phyloP scores from a whole-genome alignment of 2,113 vertebrate species.

The Actinemys pallida region DNA sequence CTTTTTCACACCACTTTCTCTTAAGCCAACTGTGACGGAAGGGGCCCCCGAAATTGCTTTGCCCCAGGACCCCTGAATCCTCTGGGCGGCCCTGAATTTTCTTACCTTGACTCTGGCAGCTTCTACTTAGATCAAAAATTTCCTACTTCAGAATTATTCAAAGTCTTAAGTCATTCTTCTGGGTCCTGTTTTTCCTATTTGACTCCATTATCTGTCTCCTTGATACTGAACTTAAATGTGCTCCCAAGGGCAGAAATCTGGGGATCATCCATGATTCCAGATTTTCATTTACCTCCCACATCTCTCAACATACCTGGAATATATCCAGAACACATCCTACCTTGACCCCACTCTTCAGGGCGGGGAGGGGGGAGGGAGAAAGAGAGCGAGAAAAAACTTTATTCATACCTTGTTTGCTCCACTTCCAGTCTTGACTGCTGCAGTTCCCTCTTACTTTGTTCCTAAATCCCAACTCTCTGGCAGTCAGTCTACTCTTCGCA shows the following conservation, averaged over 20 bases:
- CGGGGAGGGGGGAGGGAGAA: too few relatives aligned
- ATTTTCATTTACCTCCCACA: background rate
- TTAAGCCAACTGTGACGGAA: background rate
- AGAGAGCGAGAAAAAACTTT: background rate
- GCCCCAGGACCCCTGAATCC: too few relatives aligned
- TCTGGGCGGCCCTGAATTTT: too few relatives aligned
- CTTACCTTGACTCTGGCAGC: background rate
- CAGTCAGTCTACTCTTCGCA: background rate
- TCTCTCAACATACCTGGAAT: background rate
- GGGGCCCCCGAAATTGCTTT: too few relatives aligned
- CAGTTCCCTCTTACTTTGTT: background rate
- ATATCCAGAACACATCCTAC: background rate
- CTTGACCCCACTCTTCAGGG: background rate
- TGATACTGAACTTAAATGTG: rapidly evolving
- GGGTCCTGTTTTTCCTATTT: background rate
- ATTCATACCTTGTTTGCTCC: background rate
- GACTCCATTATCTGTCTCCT: rapidly evolving
- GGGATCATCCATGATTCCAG: background rate
- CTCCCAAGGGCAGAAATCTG: rapidly evolving
- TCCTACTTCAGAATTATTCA: background rate
- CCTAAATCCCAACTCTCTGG: conserved; percentile 8
- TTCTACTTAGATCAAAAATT: background rate
- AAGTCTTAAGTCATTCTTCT: background rate
- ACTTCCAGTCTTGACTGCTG: background rate
- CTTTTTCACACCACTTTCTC: background rate